Conservation (phyloP, 2,113 vertebrate species). For the Acrocephalus kingi region DNA sequence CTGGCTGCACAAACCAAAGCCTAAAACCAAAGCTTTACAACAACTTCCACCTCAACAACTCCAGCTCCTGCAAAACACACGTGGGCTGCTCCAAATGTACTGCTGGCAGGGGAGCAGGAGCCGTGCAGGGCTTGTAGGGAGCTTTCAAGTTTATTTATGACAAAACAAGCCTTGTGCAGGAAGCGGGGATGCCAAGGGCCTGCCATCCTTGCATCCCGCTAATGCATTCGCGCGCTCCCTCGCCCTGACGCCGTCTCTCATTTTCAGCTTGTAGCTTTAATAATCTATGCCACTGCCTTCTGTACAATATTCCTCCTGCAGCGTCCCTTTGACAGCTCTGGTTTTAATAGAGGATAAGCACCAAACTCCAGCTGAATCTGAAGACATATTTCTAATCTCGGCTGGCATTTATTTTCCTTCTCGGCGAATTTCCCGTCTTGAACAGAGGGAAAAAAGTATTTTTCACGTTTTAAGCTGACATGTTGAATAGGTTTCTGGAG, state of each 20-base stretch:
- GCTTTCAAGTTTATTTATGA: background rate
- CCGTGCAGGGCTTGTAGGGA: background rate
- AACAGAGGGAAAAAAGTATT: background rate
- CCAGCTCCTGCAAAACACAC: background rate
- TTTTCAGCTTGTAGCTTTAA: slow-evolving; percentile 51
- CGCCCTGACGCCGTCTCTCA: background rate
- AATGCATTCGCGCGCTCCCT: background rate
- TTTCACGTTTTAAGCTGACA: background rate
- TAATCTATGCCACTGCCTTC: slow-evolving; percentile 40
- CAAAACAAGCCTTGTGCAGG: background rate
- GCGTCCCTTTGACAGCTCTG: slow-evolving; percentile 57
- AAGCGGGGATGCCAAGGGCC: background rate
- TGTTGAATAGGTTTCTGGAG: background rate
- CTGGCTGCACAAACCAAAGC: background rate
- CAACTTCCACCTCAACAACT: background rate
- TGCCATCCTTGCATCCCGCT: background rate
- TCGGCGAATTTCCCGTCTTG: background rate
- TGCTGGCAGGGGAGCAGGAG: background rate
- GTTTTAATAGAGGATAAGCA: slow-evolving; percentile 45
- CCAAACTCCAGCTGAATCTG: slow-evolving; percentile 27
- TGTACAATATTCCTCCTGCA: slow-evolving; percentile 15
- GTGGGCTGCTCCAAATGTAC: fast-evolving
- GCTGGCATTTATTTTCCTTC: background rate
- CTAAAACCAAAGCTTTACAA: background rate
- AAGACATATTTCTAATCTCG: slow-evolving; percentile 24